phyloP scores from a whole-genome alignment of 2,113 vertebrate species.

The Saimiri boliviensis region DNA sequence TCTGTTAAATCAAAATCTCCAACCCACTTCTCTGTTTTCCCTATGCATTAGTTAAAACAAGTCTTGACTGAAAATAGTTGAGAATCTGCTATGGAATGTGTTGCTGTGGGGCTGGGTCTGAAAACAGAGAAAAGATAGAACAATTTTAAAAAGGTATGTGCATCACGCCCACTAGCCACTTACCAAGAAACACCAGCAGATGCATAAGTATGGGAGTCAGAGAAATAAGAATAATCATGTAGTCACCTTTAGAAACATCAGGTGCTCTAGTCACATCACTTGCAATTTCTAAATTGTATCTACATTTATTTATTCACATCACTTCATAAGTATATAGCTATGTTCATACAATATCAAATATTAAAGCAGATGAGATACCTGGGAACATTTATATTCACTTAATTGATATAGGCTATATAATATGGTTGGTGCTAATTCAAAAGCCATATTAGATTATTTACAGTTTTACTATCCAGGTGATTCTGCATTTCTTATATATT shows the following conservation, averaged over 20 bases:
- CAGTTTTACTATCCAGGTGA: background rate
- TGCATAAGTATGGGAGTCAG: background rate
- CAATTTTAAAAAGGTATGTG: background rate
- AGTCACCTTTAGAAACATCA: background rate
- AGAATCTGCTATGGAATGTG: background rate
- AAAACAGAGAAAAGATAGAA: background rate
- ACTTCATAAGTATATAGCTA: background rate
- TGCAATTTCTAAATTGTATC: constrained; percentile 11
- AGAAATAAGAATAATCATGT: background rate
- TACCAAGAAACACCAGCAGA: background rate
- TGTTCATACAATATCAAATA: background rate
- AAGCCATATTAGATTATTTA: background rate
- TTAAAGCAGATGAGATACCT: background rate
- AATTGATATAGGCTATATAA: background rate
- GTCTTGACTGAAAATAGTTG: background rate
- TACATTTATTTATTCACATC: background rate
- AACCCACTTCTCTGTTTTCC: background rate
- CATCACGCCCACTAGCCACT: background rate
- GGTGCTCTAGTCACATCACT: background rate
- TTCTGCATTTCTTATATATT: background rate
- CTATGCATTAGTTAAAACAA: background rate
- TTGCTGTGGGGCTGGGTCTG: background rate
- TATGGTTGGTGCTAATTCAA: background rate
- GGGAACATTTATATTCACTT: background rate
- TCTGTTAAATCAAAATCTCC: background rate